Conservation (phyloP, 92 coral and sea anemone species). For the Zoanthus gigantus region DNA sequence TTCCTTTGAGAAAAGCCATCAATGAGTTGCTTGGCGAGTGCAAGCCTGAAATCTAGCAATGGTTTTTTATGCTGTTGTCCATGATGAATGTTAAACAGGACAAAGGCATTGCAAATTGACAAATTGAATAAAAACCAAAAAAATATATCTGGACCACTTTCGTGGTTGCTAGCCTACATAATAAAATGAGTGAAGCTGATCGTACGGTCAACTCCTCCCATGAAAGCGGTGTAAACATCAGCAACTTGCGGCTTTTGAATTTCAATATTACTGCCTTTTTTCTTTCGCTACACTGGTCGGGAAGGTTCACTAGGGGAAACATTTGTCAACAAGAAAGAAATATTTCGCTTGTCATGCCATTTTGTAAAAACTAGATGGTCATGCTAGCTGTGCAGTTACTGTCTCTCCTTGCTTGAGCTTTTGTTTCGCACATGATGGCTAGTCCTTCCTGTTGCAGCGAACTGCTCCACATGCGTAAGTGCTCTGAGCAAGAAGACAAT, state of each 20-base stretch:
- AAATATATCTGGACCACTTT: neutral
- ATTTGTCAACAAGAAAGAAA: neutral
- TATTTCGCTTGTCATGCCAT: constrained; percentile 1
- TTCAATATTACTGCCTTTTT: neutral
- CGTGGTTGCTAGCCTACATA: neutral
- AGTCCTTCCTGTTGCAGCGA: neutral
- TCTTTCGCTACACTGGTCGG: neutral
- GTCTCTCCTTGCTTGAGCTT: neutral
- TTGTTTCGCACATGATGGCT: neutral
- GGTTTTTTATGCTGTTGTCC: too few relatives aligned
- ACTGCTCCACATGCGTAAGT: neutral
- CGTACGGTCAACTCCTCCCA: neutral
- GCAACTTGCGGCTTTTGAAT: neutral
- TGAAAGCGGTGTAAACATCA: neutral
- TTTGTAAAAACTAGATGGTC: neutral
- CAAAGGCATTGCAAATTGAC: too few relatives aligned
- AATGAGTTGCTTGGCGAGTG: neutral
- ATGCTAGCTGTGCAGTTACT: neutral
- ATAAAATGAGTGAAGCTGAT: neutral
- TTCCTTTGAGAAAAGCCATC: neutral
- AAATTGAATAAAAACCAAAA: neutral
- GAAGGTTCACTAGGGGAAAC: neutral
- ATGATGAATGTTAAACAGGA: too few relatives aligned
- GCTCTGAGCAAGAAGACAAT: neutral
- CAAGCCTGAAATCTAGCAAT: neutral